Conservation (phyloP, 2,113 vertebrate species). For the Albula glossodonta region DNA sequence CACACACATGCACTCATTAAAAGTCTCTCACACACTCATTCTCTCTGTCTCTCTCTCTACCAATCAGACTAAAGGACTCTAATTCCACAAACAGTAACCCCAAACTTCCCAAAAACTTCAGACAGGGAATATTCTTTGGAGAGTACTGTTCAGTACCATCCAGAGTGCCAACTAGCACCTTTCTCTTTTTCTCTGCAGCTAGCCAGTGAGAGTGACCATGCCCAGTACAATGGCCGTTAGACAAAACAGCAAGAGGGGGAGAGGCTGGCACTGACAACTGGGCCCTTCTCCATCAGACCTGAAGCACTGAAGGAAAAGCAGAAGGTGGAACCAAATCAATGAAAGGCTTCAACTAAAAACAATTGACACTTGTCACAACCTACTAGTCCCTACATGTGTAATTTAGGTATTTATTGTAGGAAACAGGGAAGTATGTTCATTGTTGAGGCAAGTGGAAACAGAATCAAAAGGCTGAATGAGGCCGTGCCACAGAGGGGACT, state of each 20-base stretch:
- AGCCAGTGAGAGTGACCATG: conserved; percentile 56
- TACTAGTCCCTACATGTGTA: not conserved
- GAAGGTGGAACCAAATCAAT: not conserved
- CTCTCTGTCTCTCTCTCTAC: too few relatives aligned
- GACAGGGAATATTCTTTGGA: too few relatives aligned
- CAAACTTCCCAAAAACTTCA: too few relatives aligned
- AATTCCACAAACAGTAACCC: too few relatives aligned
- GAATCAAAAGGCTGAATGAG: not conserved
- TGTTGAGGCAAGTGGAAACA: not conserved
- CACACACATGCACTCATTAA: not conserved
- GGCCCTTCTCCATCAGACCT: not conserved
- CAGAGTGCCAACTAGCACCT: too few relatives aligned
- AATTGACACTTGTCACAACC: not conserved
- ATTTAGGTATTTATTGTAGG: not conserved
- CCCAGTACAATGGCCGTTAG: conserved; percentile 51
- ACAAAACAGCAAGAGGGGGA: not conserved
- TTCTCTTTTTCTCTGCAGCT: conserved; percentile 54
- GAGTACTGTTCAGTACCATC: too few relatives aligned
- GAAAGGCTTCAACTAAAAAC: not conserved
- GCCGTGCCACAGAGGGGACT: not conserved
- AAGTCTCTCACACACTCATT: not conserved
- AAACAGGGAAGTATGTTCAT: not conserved
- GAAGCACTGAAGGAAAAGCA: not conserved
- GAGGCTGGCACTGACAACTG: not conserved
- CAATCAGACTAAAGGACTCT: too few relatives aligned